Evolutionary conservation across 2,888 invertebrate species (phyloP).

Genomic region (Crioceris asparagi): DNA sequence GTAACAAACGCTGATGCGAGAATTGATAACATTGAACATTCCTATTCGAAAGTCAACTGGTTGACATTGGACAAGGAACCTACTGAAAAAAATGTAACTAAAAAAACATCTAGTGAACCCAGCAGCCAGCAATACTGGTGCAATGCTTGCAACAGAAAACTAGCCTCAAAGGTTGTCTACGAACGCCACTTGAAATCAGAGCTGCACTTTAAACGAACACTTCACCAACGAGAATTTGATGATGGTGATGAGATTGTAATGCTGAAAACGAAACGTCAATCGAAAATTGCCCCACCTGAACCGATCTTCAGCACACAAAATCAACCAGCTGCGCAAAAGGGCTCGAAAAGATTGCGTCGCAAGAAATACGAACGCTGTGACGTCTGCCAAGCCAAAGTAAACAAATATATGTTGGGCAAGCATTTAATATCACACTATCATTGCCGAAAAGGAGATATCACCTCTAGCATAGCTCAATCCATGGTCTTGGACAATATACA

Average conservation of each 20-base stretch:
- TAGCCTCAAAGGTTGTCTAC: constrained; percentile 64
- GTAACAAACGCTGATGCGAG: not conserved
- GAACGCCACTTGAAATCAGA: constrained; percentile 67
- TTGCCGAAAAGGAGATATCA: constrained; percentile 58
- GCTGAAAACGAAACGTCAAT: constrained; percentile 17
- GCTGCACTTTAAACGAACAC: constrained; percentile 56
- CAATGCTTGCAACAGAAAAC: constrained; percentile 64
- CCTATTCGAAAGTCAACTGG: too few species aligned
- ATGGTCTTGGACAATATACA: constrained; percentile 68
- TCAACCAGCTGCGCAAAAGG: constrained; percentile 25
- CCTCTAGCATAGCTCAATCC: constrained; percentile 44
- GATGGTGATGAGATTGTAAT: constrained; percentile 23
- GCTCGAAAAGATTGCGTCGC: constrained; percentile 40
- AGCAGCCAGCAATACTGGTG: constrained; percentile 74
- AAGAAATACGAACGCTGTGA: constrained; percentile 54
- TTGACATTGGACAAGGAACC: too few species aligned
- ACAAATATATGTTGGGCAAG: constrained; percentile 62
- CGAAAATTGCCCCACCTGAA: constrained; percentile 20
- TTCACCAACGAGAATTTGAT: constrained; percentile 59
- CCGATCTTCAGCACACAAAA: constrained; percentile 15
- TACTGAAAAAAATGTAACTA: too few species aligned
- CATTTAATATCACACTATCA: constrained; percentile 81
- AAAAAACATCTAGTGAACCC: constrained; percentile 35
- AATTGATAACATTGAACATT: too few species aligned
- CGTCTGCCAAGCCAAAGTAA: constrained; percentile 61